These are phyloP conservation scores for Myathropa florea DNA, from an alignment of 2,888 invertebrate genomes.

Conservation along the genomic window DNA sequence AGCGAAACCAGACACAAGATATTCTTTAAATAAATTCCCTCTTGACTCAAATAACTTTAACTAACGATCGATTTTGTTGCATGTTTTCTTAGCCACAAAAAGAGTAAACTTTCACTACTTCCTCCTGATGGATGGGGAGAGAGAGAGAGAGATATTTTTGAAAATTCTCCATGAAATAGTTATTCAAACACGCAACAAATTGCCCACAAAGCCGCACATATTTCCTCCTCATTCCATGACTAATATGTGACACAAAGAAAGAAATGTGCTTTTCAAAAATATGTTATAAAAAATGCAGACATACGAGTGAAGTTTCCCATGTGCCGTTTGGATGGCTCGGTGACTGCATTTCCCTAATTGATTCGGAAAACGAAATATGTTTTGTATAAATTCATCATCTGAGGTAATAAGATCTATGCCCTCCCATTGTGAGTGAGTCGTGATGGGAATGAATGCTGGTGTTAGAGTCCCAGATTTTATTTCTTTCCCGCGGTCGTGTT, in stretches of 20 bases:
- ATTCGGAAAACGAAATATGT: constrained; percentile 15
- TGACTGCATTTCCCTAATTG: constrained; percentile 24
- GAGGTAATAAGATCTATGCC: constrained; percentile 36
- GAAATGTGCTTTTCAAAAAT: background rate
- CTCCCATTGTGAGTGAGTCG: constrained; percentile 12
- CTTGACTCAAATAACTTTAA: background rate
- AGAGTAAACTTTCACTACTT: constrained; percentile 54
- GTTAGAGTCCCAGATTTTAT: constrained; percentile 13
- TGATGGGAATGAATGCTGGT: constrained; percentile 21
- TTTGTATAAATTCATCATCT: constrained; percentile 19
- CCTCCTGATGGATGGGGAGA: background rate
- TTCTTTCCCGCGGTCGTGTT: constrained; percentile 24
- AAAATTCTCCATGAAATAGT: constrained; percentile 14
- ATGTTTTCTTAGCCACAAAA: background rate
- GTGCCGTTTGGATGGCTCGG: background rate
- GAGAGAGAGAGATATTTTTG: background rate
- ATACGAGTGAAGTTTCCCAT: background rate
- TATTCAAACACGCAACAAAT: constrained; percentile 31
- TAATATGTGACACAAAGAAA: constrained; percentile 20
- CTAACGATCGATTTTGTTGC: constrained; percentile 51
- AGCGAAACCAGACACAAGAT: background rate
- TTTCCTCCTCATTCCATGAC: background rate
- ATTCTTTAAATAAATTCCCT: constrained; percentile 14
- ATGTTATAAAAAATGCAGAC: background rate
- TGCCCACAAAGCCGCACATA: background rate